These are phyloP conservation scores for Orthosia gothica DNA, from an alignment of 2,888 invertebrate genomes.

Conservation along the genomic window DNA sequence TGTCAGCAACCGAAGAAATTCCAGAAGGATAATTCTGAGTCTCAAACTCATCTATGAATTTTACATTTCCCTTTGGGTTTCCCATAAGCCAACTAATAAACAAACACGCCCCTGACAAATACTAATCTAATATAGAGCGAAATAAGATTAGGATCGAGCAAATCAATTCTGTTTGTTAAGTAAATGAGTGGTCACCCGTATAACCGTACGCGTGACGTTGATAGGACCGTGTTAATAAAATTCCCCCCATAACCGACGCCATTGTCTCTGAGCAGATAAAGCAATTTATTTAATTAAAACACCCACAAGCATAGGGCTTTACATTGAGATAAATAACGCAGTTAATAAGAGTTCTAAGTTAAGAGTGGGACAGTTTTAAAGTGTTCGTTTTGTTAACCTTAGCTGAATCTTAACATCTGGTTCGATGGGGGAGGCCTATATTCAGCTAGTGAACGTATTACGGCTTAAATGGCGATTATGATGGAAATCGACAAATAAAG, in stretches of 20 bases:
- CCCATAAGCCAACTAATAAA: slow-evolving; percentile 29
- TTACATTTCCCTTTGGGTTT: not conserved
- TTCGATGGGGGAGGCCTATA: not conserved
- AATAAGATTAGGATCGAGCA: slow-evolving; percentile 86
- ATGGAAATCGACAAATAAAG: no score
- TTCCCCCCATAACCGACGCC: slow-evolving; percentile 82
- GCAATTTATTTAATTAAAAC: slow-evolving; percentile 91
- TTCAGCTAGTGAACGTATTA: not conserved
- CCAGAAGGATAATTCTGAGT: no score
- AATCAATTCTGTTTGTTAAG: slow-evolving; percentile 90
- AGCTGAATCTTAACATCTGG: not conserved
- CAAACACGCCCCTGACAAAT: slow-evolving; percentile 50
- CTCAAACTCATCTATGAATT: no score
- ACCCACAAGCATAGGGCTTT: slow-evolving; percentile 76
- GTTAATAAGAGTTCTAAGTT: slow-evolving; percentile 81
- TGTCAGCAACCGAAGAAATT: no score
- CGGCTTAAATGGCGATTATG: not conserved
- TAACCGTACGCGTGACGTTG: slow-evolving; percentile 71
- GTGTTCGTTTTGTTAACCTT: slow-evolving; percentile 12
- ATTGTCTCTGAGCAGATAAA: slow-evolving; percentile 89
- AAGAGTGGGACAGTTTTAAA: slow-evolving; percentile 10
- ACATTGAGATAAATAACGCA: slow-evolving; percentile 83
- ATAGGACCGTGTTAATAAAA: slow-evolving; percentile 86
- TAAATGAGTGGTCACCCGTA: slow-evolving; percentile 87
- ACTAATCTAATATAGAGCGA: slow-evolving; percentile 72